Evolutionary conservation across 2,797 vertebrate species (phyloP).

Genomic region (Bovichtus diacanthus): DNA sequence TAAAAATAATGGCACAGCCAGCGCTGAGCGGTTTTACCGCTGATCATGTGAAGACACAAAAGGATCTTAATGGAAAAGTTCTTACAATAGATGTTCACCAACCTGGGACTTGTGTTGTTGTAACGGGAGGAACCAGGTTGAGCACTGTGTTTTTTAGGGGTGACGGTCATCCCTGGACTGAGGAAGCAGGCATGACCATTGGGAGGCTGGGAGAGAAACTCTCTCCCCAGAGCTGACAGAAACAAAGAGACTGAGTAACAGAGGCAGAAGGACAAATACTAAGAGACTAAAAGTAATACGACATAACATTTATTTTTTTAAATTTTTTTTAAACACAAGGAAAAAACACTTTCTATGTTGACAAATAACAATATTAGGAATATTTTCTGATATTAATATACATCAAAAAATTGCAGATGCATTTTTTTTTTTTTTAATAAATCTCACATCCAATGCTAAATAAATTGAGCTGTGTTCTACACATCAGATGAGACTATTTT

Average conservation of each 20-base stretch:
- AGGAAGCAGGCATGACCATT: constrained; percentile 51
- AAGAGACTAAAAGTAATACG: neutral
- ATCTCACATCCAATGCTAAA: neutral
- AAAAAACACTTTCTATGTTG: neutral
- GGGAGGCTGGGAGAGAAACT: constrained; percentile 30
- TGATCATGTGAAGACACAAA: neutral
- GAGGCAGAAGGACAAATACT: neutral
- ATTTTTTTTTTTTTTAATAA: no score
- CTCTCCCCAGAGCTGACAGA: constrained; percentile 48
- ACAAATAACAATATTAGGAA: neutral
- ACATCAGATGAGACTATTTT: neutral
- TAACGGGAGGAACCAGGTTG: constrained; percentile 45
- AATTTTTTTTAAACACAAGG: no score
- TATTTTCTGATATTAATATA: neutral
- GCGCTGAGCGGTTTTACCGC: no score
- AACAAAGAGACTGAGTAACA: neutral
- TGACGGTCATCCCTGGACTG: constrained; percentile 67
- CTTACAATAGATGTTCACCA: constrained; percentile 34
- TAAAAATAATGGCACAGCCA: no score
- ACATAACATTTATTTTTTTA: neutral
- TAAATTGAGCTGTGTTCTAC: neutral
- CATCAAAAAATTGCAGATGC: no score
- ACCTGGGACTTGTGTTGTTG: constrained; percentile 57
- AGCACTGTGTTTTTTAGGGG: constrained; percentile 34
- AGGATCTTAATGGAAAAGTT: neutral